A percentile compares a stretch with the other conserved stretches of the same genome.
phyloP scores from a whole-genome alignment of 2,113 vertebrate species.

The Pluvialis apricaria region DNA sequence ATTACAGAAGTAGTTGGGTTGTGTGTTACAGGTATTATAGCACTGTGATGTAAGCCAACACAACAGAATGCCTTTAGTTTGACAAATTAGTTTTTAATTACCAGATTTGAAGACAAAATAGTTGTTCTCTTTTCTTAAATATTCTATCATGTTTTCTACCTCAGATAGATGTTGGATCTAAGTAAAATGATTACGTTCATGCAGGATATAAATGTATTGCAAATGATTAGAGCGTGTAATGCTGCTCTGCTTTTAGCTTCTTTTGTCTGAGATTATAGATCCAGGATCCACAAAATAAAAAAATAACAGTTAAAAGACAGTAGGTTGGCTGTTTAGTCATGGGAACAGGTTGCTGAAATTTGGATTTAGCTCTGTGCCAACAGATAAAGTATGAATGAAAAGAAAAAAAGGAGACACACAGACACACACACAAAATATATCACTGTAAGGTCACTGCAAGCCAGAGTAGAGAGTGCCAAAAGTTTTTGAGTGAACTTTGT shows the following conservation, averaged over 20 bases:
- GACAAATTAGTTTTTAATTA: not conserved
- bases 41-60: not conserved
- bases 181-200: not conserved
- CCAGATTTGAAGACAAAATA: not conserved
- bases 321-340: not conserved
- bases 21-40: not conserved
- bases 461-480: not conserved
- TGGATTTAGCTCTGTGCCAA: not conserved
- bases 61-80: not conserved
- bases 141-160: not conserved
- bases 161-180: not conserved
- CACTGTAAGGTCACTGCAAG: not conserved
- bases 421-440: not conserved
- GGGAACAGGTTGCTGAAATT: not conserved
- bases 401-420: not conserved
- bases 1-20: not conserved
- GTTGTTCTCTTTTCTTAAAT: not conserved
- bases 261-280: not conserved
- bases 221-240: not conserved
- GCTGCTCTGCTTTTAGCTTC: not conserved
- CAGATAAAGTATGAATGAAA: not conserved
- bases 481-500: not conserved
- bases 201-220: not conserved
- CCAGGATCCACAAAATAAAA: not conserved
- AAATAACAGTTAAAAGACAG: not conserved